These are phyloP conservation scores for Austrofundulus limnaeus DNA, from an alignment of 2,113 vertebrate genomes.

Conservation along the genomic window DNA sequence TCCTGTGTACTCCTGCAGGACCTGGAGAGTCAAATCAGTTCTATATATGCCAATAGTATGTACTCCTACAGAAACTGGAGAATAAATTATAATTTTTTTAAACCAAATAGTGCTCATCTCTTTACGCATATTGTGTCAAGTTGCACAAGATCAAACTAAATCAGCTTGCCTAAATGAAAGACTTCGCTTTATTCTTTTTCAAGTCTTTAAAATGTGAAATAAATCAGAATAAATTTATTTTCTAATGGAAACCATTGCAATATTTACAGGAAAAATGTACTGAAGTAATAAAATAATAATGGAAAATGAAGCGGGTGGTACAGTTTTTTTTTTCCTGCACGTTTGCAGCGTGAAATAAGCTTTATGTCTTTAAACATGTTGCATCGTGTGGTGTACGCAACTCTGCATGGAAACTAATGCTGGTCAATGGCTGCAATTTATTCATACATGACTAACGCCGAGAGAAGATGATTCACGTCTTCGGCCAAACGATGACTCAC, in stretches of 20 bases:
- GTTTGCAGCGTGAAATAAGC: too few species aligned
- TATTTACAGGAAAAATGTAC: constrained; percentile 59
- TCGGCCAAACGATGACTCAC: not conserved
- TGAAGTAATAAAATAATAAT: constrained; percentile 69
- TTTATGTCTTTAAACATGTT: too few species aligned
- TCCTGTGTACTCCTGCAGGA: constrained; percentile 19
- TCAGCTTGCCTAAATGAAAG: not conserved
- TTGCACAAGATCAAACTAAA: constrained; percentile 4
- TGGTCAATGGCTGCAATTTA: not conserved
- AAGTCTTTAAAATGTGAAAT: constrained; percentile 74
- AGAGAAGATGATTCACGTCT: not conserved
- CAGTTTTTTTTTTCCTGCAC: not conserved
- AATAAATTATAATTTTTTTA: constrained; percentile 30
- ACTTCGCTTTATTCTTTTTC: not conserved
- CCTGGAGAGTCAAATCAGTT: constrained; percentile 39
- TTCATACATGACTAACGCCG: not conserved
- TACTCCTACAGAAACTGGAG: constrained; percentile 32
- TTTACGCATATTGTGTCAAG: constrained; percentile 3
- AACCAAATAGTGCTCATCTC: constrained; percentile 13
- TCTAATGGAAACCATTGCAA: constrained; percentile 75
- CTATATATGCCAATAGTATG: constrained; percentile 39
- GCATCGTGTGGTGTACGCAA: not conserved
- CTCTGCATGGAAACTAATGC: not conserved
- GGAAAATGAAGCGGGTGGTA: constrained; percentile 7
- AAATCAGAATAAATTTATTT: constrained; percentile 73